These are phyloP conservation scores for Montipora efflorescens DNA, from an alignment of 64 coral and sea anemone genomes.

Conservation along the genomic window DNA sequence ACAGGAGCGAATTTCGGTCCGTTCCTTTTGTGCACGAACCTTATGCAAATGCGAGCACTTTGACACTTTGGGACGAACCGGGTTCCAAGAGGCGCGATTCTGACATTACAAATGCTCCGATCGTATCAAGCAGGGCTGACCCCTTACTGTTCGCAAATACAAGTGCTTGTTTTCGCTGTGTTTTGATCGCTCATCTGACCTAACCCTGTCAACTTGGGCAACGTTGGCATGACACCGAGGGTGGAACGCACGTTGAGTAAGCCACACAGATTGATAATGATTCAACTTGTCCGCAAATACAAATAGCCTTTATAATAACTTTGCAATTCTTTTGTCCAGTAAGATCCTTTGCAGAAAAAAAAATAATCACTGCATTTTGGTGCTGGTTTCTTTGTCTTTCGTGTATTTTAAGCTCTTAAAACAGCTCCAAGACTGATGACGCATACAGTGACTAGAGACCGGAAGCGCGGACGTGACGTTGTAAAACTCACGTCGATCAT, in stretches of 20 bases:
- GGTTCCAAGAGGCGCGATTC: not conserved
- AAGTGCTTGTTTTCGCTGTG: not conserved
- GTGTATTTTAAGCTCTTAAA: conserved; percentile 32
- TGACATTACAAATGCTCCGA: conserved; percentile 39
- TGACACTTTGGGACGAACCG: not conserved
- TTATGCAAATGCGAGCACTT: conserved; percentile 40
- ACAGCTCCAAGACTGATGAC: not conserved
- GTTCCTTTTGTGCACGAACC: no score
- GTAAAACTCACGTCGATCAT: conserved; percentile 48
- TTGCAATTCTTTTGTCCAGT: conserved; percentile 35
- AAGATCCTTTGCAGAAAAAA: not conserved
- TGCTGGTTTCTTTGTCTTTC: not conserved
- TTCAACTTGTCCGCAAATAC: not conserved
- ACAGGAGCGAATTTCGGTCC: not conserved
- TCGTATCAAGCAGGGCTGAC: not conserved
- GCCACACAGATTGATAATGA: conserved; percentile 28
- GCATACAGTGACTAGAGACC: not conserved
- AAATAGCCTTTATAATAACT: conserved; percentile 13
- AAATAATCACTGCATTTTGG: conserved; percentile 23
- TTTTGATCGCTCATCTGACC: not conserved
- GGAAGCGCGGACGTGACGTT: conserved; percentile 35
- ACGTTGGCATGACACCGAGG: not conserved
- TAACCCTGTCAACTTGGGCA: not conserved
- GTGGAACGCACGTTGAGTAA: not conserved
- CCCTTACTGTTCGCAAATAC: not conserved